Conservation (phyloP, 2,113 vertebrate genomes). For the Alethe castanea region DNA sequence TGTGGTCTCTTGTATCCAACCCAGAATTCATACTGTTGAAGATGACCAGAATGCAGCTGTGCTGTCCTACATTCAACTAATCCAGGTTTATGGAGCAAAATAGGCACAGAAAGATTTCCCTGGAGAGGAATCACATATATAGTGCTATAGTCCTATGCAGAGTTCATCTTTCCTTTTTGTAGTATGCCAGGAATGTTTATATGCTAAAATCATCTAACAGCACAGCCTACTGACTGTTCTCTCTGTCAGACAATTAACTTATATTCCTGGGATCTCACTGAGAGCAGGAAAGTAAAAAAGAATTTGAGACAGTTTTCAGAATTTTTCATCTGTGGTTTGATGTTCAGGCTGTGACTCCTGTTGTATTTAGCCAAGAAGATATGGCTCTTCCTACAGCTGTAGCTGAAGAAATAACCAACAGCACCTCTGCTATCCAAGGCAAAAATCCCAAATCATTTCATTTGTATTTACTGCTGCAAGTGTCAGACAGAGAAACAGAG, state of each 20-base stretch:
- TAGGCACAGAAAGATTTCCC: neutral
- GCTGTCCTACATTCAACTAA: neutral
- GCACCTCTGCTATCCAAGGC: neutral
- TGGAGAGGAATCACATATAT: neutral
- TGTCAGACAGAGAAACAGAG: neutral
- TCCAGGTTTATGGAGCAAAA: neutral
- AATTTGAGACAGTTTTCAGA: neutral
- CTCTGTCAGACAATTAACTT: neutral
- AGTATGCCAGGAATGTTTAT: neutral
- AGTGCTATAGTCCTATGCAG: neutral
- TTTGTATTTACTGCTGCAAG: neutral
- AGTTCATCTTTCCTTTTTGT: neutral
- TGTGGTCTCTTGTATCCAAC: neutral
- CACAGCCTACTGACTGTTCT: neutral
- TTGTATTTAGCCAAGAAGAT: neutral
- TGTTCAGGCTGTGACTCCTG: neutral
- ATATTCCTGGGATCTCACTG: neutral
- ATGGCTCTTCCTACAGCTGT: neutral
- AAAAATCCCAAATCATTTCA: neutral
- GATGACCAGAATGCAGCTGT: neutral
- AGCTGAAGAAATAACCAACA: neutral
- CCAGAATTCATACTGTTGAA: neutral
- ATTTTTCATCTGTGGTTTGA: neutral
- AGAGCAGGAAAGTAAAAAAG: neutral
- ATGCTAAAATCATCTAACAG: neutral